These are phyloP conservation scores for Gonocerus acuteangulatus DNA, from an alignment of 2,888 invertebrate genomes.

Conservation along the genomic window DNA sequence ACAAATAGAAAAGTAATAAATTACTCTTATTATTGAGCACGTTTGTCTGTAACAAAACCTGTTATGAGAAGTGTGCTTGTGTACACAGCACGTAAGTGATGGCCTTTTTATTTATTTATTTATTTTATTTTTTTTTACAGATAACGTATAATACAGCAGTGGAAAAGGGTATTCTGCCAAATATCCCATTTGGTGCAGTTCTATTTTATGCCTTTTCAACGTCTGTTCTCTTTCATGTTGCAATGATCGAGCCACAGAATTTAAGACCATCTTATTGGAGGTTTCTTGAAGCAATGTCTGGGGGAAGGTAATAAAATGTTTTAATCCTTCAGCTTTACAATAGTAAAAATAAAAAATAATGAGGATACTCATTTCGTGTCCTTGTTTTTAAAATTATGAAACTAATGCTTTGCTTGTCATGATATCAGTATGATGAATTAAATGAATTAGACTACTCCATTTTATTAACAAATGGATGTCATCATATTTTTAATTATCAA, in stretches of 20 bases:
- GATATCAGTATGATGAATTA: too few relatives aligned
- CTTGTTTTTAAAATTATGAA: too few relatives aligned
- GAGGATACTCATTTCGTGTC: slow-evolving; percentile 9
- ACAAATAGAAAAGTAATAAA: too few relatives aligned
- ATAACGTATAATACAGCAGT: slow-evolving; percentile 65
- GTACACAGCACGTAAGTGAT: too few relatives aligned
- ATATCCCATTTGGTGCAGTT: slow-evolving; percentile 60
- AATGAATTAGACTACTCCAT: background rate
- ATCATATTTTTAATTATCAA: too few relatives aligned
- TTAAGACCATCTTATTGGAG: slow-evolving; percentile 75
- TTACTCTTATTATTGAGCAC: too few relatives aligned
- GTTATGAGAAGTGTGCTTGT: too few relatives aligned
- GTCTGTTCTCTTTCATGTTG: slow-evolving; percentile 67
- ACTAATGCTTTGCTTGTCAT: too few relatives aligned
- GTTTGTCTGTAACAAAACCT: too few relatives aligned
- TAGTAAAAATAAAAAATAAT: background rate
- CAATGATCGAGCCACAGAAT: slow-evolving; percentile 68
- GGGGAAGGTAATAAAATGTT: slow-evolving; percentile 44
- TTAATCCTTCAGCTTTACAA: too few relatives aligned
- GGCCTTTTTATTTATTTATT: too few relatives aligned
- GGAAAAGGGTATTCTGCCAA: slow-evolving; percentile 56
- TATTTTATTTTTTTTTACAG: slow-evolving; percentile 44
- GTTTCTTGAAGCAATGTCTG: slow-evolving; percentile 67
- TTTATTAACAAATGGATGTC: too few relatives aligned
- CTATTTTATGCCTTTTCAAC: slow-evolving; percentile 70